Evolutionary conservation across 2,113 vertebrate species (phyloP).

Genomic region (Psilopsiagon aurifrons): DNA sequence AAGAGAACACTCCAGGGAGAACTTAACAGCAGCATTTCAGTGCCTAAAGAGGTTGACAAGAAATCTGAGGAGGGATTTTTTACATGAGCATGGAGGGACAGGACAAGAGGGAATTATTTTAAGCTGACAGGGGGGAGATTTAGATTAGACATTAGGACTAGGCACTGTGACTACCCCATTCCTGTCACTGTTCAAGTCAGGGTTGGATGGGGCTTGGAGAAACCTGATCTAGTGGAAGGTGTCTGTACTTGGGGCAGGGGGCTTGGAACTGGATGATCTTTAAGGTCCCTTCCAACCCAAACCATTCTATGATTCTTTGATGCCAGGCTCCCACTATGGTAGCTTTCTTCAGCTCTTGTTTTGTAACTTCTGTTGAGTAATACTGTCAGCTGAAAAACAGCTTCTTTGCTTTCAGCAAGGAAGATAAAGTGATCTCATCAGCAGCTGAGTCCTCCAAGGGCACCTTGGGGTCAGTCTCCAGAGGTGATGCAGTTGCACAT

Average conservation of each 20-base stretch:
- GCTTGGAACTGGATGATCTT: not conserved
- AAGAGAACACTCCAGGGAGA: not conserved
- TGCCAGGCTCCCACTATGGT: accelerated
- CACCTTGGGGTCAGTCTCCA: not conserved
- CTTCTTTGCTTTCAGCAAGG: not conserved
- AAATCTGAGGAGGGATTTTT: not conserved
- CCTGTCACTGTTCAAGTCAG: not conserved
- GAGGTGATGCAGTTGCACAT: not conserved
- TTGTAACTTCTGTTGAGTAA: not conserved
- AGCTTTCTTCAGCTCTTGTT: not conserved
- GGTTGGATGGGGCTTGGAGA: not conserved
- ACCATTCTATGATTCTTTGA: not conserved
- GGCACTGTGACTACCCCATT: not conserved
- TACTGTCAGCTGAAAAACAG: not conserved
- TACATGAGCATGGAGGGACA: not conserved
- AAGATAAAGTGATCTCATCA: not conserved
- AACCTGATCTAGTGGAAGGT: not conserved
- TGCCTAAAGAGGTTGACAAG: not conserved
- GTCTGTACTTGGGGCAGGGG: not conserved
- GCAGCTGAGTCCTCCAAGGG: not conserved
- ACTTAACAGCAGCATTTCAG: not conserved
- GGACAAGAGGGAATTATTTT: not conserved
- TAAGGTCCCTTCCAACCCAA: not conserved
- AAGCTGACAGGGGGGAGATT: not conserved
- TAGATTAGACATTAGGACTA: not conserved